Conservation (phyloP, 2,113 vertebrate genomes). For the Aldabrachelys gigantea region DNA sequence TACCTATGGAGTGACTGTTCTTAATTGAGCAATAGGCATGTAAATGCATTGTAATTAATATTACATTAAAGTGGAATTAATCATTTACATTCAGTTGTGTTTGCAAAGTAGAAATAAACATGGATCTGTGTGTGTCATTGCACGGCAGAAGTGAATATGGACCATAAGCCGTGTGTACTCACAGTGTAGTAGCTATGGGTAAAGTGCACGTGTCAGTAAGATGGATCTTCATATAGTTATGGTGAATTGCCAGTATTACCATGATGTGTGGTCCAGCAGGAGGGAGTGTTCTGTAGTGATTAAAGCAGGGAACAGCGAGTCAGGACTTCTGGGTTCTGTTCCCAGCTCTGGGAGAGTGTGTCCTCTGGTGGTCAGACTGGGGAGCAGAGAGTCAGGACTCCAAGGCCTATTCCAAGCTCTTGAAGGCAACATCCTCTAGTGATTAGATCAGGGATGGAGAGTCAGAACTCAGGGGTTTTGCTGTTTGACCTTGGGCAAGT, state of each 20-base stretch:
- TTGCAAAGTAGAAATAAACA: constrained; percentile 56
- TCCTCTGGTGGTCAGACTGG: not conserved
- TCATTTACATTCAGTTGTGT: constrained; percentile 45
- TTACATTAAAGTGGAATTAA: constrained; percentile 62
- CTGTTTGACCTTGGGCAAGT: not conserved
- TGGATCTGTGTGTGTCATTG: not conserved
- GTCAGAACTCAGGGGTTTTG: not conserved
- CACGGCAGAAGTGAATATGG: not conserved
- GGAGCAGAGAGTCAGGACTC: not conserved
- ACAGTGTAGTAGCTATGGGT: not conserved
- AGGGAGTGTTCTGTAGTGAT: not conserved
- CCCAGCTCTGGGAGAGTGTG: not conserved
- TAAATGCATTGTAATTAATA: constrained; percentile 65
- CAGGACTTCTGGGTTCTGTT: not conserved
- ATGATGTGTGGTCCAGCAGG: not conserved
- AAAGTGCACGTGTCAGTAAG: not conserved
- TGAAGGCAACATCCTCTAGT: not conserved
- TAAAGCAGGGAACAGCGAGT: not conserved
- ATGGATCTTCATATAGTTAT: not conserved
- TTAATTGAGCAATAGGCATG: constrained; percentile 60
- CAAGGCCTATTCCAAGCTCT: not conserved
- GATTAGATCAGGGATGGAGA: not conserved
- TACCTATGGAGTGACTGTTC: constrained; percentile 49
- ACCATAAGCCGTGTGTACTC: not conserved
- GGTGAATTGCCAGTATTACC: not conserved